Evolutionary conservation across 1,140 invertebrate genomes (phyloP).

Genomic region (Atopsyche davidsoni): DNA sequence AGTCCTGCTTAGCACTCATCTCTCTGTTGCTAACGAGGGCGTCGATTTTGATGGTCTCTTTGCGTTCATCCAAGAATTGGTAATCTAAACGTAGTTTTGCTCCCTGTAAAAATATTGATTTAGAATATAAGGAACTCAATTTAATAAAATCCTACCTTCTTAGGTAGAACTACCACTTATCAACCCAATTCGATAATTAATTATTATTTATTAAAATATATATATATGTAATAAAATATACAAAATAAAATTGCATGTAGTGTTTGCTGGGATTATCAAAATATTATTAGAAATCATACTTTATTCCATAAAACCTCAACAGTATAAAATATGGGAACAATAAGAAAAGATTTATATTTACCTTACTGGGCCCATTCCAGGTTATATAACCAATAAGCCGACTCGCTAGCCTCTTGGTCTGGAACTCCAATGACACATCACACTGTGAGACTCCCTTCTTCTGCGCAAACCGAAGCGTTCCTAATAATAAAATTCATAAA

Average conservation of each 20-base stretch:
- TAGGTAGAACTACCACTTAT: no score
- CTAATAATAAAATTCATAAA: conserved; percentile 35
- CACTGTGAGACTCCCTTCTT: conserved; percentile 66
- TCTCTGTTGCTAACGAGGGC: conserved; percentile 59
- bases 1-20: conserved; percentile 50
- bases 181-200: no score
- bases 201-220: no score
- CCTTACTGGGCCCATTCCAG: conserved; percentile 42
- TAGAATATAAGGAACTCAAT: conserved; percentile 4
- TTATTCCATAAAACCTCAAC: no score
- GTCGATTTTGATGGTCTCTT: conserved; percentile 62
- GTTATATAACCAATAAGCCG: conserved; percentile 63
- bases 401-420: conserved; percentile 62
- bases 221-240: neutral
- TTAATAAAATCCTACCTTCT: no score
- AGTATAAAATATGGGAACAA: no score
- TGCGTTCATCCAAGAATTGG: conserved; percentile 58
- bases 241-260: no score
- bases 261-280: no score
- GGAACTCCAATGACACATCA: conserved; percentile 60
- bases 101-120: conserved; percentile 30
- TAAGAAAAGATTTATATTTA: conserved; percentile 1
- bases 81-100: conserved; percentile 59
- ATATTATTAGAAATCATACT: no score
- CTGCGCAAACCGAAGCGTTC: conserved; percentile 48